phyloP scores from a whole-genome alignment of 2,113 vertebrate genomes.

The Melanocharis versteri region DNA sequence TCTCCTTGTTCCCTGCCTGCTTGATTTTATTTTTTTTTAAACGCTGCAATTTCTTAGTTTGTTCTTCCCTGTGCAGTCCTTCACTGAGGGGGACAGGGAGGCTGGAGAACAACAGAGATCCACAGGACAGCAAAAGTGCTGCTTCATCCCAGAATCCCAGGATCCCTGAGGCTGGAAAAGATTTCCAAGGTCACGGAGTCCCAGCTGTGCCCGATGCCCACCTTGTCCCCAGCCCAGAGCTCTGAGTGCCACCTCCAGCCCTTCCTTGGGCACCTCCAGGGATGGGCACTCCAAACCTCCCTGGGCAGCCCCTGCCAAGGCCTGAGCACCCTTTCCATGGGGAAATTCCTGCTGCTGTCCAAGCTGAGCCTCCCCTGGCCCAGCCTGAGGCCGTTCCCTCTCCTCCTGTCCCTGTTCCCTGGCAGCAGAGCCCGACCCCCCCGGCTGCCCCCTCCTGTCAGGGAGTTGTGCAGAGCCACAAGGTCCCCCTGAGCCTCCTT shows the following conservation, averaged over 20 bases:
- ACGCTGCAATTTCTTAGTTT: accelerated
- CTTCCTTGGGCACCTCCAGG: background rate
- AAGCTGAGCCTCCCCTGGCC: background rate
- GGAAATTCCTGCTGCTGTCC: background rate
- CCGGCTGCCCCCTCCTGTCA: background rate
- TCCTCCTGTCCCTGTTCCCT: background rate
- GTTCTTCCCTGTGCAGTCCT: background rate
- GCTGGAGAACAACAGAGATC: background rate
- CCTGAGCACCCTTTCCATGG: background rate
- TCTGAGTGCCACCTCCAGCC: background rate
- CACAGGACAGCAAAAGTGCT: background rate
- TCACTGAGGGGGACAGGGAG: background rate
- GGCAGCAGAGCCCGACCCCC: background rate
- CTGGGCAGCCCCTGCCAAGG: background rate
- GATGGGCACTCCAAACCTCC: background rate
- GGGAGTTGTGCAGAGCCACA: background rate
- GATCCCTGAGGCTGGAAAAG: background rate
- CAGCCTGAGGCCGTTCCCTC: background rate
- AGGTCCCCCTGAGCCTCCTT: background rate
- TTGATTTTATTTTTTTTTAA: background rate
- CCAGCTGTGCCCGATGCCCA: background rate
- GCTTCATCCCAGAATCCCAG: background rate
- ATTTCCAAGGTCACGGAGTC: accelerated
- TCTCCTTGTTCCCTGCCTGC: background rate
- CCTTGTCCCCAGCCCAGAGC: background rate